Evolutionary conservation across 2,888 invertebrate genomes (phyloP), one percentile per base, ranked within the genome.

Genomic region (Ectemnius lituratus): DNA sequence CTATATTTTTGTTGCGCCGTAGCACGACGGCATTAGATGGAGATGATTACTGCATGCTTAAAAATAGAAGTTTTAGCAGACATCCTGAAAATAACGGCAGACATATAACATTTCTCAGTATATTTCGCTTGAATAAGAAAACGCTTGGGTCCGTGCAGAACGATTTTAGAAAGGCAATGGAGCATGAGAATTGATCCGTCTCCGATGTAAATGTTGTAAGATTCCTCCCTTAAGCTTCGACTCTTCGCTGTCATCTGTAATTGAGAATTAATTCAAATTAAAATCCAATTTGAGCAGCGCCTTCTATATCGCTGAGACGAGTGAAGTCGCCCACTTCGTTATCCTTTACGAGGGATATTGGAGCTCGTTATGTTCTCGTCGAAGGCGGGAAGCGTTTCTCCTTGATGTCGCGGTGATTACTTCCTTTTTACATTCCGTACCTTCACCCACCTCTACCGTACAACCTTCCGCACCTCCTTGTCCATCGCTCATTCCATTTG

Each of bases 261-360:
- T 78, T 76, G 80, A 71, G 80, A 78, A 82, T 82, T 82, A 83
- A 82, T 82, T 82, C 80, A 82, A 80, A 82, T 82, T 82, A 82
- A 82, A 82, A 78, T 82, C 82, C 83, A 82, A 82, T 82, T 82
- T 80, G 65, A 75, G 37, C 70, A 75, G 66, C 73, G 78, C 78
- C 78, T 72, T 70, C 73, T 71, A 66, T 76, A 69, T 70, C 65
- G 57, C 64, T 47, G 62, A 59, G 56, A 63, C 68, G 69, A 67
- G 69, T 20, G 47, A 72, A 77, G 81, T 73, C 67, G 77, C 81
- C 8, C 37, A 11, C 37, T 11, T 82, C 81, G 82, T 82, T 82
- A 79, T 73, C 77, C 79, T 79, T 76, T 73, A 66, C 75, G 75
- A 74, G 37, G 37, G 77, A 71, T 72, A 79, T 75, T 71, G 72